Evolutionary conservation across 2,888 invertebrate species (phyloP), one percentile per base, ranked within the genome.

Genomic region (Machimus rusticus): DNA sequence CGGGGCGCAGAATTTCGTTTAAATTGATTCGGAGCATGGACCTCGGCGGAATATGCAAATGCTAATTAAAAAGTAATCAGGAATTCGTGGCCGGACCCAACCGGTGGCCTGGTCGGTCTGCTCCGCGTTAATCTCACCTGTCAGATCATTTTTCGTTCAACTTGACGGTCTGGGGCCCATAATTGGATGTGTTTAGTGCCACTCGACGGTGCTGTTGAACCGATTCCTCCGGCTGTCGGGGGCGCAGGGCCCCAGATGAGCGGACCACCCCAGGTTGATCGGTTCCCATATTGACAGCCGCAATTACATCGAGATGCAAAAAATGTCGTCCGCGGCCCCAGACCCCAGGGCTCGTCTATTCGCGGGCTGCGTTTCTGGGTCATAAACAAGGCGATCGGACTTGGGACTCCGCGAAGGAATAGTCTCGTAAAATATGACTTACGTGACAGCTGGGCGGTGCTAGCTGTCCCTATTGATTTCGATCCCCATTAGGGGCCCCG

Each of bases 371-470:
- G 28, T 66, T 66, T 28, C 23, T 19, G 28, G 66, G 66, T 66
- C 66, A 66, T 23, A 23, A 66, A 28, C 23, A 66, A 66, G 23
- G 23, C 28, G 23, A 66, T 66, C 66, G 34, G 23, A 23, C 12
- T 23, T n/a, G 19, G 23, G 28, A 28, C 12, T 14, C 66, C 28
- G 66, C 8, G 66, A 31, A 46, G 31, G 31, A 76, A 86, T 86
- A 16, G 46, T 37, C 19, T 77, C 28, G 55, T 74, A 77, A 86
- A 86, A 86, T 76, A 86, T 86, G 77, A 78, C 39, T 37, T 86
- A 79, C 86, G 57, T 86, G 86, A 86, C 86, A 86, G 77, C 43
- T 78, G 86, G 86, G 86, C 86, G 86, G 78, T 79, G 19, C 86
- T 28, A 16, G 37, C 78, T 86, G 86, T 86, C 86, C 86, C 66